Evolutionary conservation across 2,113 vertebrate genomes (phyloP).

Genomic region (Cinclus mexicanus): DNA sequence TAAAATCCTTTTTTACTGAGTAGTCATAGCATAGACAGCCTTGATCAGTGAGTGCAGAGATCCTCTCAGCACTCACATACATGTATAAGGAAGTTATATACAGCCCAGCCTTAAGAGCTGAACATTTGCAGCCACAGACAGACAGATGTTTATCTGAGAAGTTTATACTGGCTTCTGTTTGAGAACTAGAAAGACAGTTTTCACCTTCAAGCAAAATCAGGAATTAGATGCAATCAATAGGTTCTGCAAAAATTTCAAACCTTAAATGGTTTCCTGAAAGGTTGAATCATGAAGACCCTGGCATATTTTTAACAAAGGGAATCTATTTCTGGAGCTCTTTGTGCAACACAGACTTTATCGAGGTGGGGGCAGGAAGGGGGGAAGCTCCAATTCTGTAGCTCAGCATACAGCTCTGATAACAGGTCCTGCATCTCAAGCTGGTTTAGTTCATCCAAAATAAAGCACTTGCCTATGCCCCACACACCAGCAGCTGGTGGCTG

Average conservation of each 20-base stretch:
- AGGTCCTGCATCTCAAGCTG: accelerated
- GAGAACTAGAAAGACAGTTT: neutral
- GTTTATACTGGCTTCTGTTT: neutral
- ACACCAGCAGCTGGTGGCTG: neutral
- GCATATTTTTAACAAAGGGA: neutral
- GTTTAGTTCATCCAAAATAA: neutral
- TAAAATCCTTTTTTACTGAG: neutral
- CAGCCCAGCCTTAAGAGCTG: neutral
- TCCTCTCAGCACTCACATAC: neutral
- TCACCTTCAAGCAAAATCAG: neutral
- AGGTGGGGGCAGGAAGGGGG: too few species aligned
- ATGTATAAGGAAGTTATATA: neutral
- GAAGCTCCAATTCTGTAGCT: neutral
- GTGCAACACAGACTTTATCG: accelerated
- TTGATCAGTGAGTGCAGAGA: neutral
- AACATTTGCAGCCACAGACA: neutral
- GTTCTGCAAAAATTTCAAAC: neutral
- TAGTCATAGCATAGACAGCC: neutral
- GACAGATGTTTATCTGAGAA: constrained; percentile 21
- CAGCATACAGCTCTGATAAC: neutral
- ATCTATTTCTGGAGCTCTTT: neutral
- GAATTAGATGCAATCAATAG: neutral
- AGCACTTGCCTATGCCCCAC: neutral
- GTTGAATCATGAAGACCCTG: neutral
- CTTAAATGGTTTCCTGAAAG: neutral